These are phyloP conservation scores for Cremastinae sp. DNA, from an alignment of 2,888 invertebrate species.

Conservation along the genomic window DNA sequence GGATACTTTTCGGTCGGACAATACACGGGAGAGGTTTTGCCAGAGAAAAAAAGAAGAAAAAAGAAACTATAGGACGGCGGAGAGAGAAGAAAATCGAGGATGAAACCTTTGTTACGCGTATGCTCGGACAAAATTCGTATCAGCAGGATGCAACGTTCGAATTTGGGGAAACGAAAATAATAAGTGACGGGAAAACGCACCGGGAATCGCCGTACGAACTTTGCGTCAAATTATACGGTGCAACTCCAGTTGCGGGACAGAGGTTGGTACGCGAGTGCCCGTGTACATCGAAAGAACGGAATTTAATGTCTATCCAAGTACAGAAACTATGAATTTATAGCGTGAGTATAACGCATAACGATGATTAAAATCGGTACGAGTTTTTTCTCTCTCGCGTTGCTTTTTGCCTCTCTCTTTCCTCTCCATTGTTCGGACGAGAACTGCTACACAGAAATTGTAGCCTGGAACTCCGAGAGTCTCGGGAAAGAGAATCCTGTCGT, in stretches of 20 bases:
- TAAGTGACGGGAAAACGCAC: slow-evolving; percentile 48
- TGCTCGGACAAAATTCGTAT: neutral
- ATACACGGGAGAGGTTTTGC: slow-evolving; percentile 32
- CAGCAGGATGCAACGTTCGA: slow-evolving; percentile 43
- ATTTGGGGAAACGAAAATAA: slow-evolving; percentile 46
- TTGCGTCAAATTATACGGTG: slow-evolving; percentile 65
- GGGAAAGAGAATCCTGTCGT: neutral
- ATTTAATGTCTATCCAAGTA: slow-evolving; percentile 21
- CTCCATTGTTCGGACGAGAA: slow-evolving; percentile 34
- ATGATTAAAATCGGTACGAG: slow-evolving; percentile 59
- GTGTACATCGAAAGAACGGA: slow-evolving; percentile 2
- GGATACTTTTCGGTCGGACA: slow-evolving; percentile 60
- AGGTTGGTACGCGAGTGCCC: slow-evolving; percentile 6
- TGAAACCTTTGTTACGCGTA: slow-evolving; percentile 4
- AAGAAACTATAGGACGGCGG: slow-evolving; percentile 32
- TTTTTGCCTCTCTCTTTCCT: neutral
- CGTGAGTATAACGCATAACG: slow-evolving; percentile 38
- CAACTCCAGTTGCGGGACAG: slow-evolving; percentile 47
- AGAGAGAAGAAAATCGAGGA: slow-evolving; percentile 1
- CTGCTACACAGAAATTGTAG: neutral
- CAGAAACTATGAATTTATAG: slow-evolving; percentile 18
- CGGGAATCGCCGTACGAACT: slow-evolving; percentile 52
- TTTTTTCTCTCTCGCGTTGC: slow-evolving; percentile 26
- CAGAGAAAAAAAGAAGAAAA: slow-evolving; percentile 44
- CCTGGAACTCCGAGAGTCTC: neutral